phyloP scores from a whole-genome alignment of 64 coral and sea anemone species.

The Platygyra sinensis region DNA sequence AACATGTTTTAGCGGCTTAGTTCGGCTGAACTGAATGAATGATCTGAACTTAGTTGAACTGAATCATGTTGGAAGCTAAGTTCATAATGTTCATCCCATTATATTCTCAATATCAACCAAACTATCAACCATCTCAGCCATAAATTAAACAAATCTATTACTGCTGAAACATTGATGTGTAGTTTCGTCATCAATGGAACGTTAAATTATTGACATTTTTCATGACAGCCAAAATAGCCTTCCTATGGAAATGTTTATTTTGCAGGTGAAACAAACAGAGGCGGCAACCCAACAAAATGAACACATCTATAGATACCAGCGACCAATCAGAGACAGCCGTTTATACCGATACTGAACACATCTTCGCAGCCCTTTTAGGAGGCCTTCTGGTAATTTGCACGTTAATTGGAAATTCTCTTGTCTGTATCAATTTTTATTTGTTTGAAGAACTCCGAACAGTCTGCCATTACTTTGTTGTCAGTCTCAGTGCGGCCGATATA shows the following conservation, averaged over 20 bases:
- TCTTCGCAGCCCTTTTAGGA: constrained; percentile 75
- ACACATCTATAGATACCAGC: constrained; percentile 16
- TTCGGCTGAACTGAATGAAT: too few species aligned
- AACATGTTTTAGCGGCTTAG: not conserved
- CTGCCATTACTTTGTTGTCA: constrained; percentile 94
- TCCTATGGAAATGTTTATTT: not conserved
- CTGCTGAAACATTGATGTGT: not conserved
- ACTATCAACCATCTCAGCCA: not conserved
- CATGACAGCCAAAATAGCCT: not conserved
- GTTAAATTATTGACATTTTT: not conserved
- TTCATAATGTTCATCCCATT: not conserved
- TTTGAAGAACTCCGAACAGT: constrained; percentile 90
- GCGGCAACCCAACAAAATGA: constrained; percentile 26
- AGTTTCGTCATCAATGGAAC: not conserved
- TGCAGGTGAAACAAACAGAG: not conserved
- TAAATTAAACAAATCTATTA: not conserved
- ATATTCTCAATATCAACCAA: too few species aligned
- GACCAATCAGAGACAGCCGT: not conserved
- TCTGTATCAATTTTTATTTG: constrained; percentile 80
- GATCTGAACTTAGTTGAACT: not conserved
- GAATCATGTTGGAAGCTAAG: not conserved
- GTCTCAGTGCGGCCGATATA: constrained; percentile 90
- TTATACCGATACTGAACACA: constrained; percentile 34
- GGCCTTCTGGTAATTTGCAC: constrained; percentile 76
- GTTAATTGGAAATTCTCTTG: constrained; percentile 78